Evolutionary conservation across 2,888 invertebrate genomes (phyloP).

Genomic region (Ectemnius continuus): DNA sequence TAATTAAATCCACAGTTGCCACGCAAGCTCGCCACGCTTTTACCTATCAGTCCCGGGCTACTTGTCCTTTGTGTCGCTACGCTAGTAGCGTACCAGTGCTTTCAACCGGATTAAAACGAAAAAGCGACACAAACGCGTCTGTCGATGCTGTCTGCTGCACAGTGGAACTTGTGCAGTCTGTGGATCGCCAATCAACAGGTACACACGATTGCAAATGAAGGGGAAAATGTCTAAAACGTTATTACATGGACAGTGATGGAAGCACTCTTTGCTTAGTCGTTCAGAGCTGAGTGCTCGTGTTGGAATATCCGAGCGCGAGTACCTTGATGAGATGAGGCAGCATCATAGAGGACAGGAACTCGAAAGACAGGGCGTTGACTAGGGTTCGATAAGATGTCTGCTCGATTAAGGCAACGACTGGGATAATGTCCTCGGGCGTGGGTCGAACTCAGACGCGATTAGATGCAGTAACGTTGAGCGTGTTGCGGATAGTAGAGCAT

Average conservation of each 20-base stretch:
- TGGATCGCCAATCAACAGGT: slow-evolving; percentile 37
- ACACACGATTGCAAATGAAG: slow-evolving; percentile 5
- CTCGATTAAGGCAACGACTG: slow-evolving; percentile 16
- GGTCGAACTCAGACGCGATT: background rate
- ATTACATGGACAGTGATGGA: too few species aligned
- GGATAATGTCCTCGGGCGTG: slow-evolving; percentile 7
- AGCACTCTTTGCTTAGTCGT: too few species aligned
- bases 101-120: slow-evolving; percentile 41
- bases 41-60: slow-evolving; percentile 12
- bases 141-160: background rate
- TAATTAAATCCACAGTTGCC: slow-evolving; percentile 32
- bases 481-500: background rate
- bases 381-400: slow-evolving; percentile 29
- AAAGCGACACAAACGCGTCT: background rate
- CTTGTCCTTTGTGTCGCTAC: slow-evolving; percentile 21
- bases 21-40: slow-evolving; percentile 34
- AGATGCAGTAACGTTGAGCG: background rate
- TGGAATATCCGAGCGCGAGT: too few species aligned
- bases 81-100: slow-evolving; percentile 11
- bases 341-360: slow-evolving; percentile 2
- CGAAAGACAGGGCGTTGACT: slow-evolving; percentile 22
- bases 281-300: too few species aligned
- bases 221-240: background rate
- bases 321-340: background rate
- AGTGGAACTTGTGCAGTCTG: background rate